These are phyloP conservation scores for Caenorhabditis sp. DNA, from an alignment of 2,888 invertebrate species.

Conservation along the genomic window DNA sequence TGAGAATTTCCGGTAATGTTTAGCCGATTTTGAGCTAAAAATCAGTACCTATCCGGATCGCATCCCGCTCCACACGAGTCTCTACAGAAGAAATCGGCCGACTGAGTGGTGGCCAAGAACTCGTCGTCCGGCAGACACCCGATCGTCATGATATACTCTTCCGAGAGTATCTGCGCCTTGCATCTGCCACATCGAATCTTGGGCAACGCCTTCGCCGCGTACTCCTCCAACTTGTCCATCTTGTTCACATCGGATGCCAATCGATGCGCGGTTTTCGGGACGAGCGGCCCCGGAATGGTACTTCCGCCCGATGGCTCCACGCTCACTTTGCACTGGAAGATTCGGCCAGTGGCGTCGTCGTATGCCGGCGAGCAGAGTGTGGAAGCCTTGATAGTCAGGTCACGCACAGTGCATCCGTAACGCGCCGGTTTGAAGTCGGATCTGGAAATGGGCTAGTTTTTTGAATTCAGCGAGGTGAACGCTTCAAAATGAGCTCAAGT, in stretches of 20 bases:
- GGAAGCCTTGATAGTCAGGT: slow-evolving; percentile 79
- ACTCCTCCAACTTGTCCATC: slow-evolving; percentile 69
- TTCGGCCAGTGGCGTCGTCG: slow-evolving; percentile 72
- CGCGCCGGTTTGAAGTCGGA: slow-evolving; percentile 32
- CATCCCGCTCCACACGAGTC: slow-evolving; percentile 75
- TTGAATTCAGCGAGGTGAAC: neutral
- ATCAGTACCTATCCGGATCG: slow-evolving; percentile 68
- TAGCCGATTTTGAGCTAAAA: neutral
- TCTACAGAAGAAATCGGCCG: slow-evolving; percentile 77
- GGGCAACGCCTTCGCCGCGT: slow-evolving; percentile 42
- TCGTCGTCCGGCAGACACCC: slow-evolving; percentile 75
- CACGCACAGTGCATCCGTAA: slow-evolving; percentile 66
- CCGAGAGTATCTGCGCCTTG: slow-evolving; percentile 32
- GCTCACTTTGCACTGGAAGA: slow-evolving; percentile 79
- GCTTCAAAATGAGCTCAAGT: neutral
- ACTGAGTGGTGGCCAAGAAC: slow-evolving; percentile 74
- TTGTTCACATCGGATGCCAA: slow-evolving; percentile 73
- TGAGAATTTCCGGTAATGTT: neutral
- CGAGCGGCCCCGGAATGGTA: slow-evolving; percentile 49
- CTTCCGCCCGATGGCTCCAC: slow-evolving; percentile 37
- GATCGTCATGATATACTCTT: slow-evolving; percentile 63
- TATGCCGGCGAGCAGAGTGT: slow-evolving; percentile 81
- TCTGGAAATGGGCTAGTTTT: slow-evolving; percentile 14
- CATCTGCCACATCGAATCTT: slow-evolving; percentile 40
- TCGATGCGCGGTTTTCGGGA: slow-evolving; percentile 73